Base-by-base conservation (phyloP, 1,140 invertebrate species). In the Anoplophora glabripennis region DNA sequence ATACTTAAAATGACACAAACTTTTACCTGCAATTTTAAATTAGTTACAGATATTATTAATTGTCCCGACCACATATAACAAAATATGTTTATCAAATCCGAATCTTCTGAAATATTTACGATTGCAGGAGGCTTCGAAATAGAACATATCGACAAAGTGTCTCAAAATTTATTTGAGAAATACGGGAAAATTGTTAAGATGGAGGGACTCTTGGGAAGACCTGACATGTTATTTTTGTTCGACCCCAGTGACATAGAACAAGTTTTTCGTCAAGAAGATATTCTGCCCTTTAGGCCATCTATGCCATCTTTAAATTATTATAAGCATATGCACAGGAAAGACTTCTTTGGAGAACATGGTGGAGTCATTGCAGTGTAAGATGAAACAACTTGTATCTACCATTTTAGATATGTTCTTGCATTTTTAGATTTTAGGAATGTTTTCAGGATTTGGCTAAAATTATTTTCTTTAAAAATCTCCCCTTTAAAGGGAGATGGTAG, bases 281-380 rank as follows among this genome's bases (percentile, higher is more conserved):
- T 85, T 0, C 88, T 89, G 1, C 89, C 90, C 0, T 89, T 88
- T 67, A 79, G 90, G n/a, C 89, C 90, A 0, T 87, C 89, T 0
- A 92, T 92, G 90, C 89, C 89, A 0, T 91, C 89, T 65, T 77
- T 92, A 37, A 89, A 90, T 33, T 85, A 89, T 71, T 92, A 92
- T 72, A 92, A 92, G 72, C 85, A 87, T 48, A 80, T 87, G 47
- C 84, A 89, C 10, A 80, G 88, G 48, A 89, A 88, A 76, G 85
- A 90, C 61, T 92, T 92, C 75, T 92, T 92, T 64, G 89, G 89
- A 3, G 82, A 86, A 4, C 73, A 90, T n/a, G 84, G 85, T 4
- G 90, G 89, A 3, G 89, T 92, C 12, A 89, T 92, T 59, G 89
- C 89, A 67, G 89, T 92, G 89, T 91, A 79, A 84, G 88, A 44